Base-by-base conservation (phyloP, 1,140 invertebrate genomes). In the Eupeodes corollae region DNA sequence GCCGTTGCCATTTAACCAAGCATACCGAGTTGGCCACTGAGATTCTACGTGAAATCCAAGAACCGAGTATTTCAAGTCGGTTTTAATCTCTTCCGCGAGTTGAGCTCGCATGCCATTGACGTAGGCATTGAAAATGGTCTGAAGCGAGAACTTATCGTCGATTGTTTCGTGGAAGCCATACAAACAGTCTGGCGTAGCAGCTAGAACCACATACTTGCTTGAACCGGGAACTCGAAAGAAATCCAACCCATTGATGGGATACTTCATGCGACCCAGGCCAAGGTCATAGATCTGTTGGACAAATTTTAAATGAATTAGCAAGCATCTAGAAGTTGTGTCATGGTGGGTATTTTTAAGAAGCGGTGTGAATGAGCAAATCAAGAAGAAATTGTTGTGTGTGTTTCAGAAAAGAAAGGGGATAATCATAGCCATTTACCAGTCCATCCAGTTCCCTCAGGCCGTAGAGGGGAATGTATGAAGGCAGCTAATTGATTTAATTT, bases 211-310 rank as follows among this genome's bases (percentile, higher is more conserved):
- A 59, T 83, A 88, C 56, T 76, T 83, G 44, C 82, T 79, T 1
- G 78, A 74, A 52, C 78, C 77, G 6, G 80, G 74, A 33, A 86
- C 68, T 60, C 80, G 79, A 57, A 87, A 80, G 64, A 91, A 88
- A 61, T 91, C 84, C 38, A 96, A 73, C 1, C 88, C 88, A 38
- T 86, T 92, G 32, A 97, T 87, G 1, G 87, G 80, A 42, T 80
- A 83, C 40, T 83, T 77, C 38, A 72, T 71, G 8, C 67, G 59
- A 0, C 78, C 79, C 72, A 83, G 80, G 10, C 87, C 86, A 49
- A 94, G 78, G 64, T 91, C 89, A 62, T 91, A 93, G 33, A 94
- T 78, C 87, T 88, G 56, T 15, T 3, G 21, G 34, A 6, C 5
- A 3, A 47, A 41, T 3, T 1, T 13, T 14, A 12, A 18, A 8